Conservation (phyloP, 2,113 vertebrate genomes). For the Suncus etruscus region DNA sequence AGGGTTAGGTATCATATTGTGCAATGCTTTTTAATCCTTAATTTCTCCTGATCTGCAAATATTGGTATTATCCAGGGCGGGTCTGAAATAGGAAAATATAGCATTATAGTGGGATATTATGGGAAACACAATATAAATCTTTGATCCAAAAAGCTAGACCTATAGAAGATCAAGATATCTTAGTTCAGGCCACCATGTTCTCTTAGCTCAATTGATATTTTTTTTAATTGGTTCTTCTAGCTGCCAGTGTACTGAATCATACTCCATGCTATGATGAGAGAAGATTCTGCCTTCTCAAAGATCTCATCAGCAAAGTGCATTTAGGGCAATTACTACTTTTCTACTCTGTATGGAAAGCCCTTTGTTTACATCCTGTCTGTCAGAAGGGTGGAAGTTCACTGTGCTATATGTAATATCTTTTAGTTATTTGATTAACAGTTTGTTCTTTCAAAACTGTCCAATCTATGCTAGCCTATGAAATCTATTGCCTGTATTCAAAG, state of each 20-base stretch:
- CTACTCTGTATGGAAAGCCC: not conserved
- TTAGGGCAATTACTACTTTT: not conserved
- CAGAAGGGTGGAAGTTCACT: not conserved
- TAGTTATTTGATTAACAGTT: not conserved
- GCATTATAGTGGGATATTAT: not conserved
- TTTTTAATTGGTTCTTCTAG: not conserved
- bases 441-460: not conserved
- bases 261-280: not conserved
- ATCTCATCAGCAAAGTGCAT: not conserved
- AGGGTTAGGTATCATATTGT: slow-evolving; percentile 17
- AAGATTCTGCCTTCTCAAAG: not conserved
- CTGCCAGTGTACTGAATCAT: not conserved
- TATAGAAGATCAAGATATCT: slow-evolving; percentile 18
- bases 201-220: not conserved
- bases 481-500: not conserved
- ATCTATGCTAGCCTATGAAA: not conserved
- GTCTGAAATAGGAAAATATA: slow-evolving; percentile 29
- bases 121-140: not conserved
- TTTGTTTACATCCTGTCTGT: not conserved
- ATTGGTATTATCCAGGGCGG: not conserved
- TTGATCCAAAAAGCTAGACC: slow-evolving; percentile 29
- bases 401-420: not conserved
- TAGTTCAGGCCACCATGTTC: not conserved
- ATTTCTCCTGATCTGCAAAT: slow-evolving; percentile 52
- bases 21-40: slow-evolving; percentile 47